phyloP scores from a whole-genome alignment of 2,797 vertebrate species.

The Tiaroga cobitis region DNA sequence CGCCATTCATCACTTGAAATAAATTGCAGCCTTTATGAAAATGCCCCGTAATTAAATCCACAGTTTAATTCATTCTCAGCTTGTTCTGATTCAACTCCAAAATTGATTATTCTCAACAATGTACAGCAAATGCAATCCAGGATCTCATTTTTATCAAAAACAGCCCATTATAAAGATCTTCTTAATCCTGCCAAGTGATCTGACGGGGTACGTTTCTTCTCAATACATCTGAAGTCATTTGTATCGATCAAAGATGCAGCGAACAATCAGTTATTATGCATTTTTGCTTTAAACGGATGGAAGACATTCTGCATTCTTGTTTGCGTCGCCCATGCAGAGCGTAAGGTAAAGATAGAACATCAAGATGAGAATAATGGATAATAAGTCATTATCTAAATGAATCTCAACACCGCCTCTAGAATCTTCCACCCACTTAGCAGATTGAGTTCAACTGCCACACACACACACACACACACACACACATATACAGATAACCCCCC shows the following conservation, averaged over 20 bases:
- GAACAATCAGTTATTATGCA: not conserved
- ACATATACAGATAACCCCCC: not conserved
- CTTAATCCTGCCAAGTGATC: constrained; percentile 4
- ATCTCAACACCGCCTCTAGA: constrained; percentile 50
- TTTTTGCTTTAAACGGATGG: not conserved
- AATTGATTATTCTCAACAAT: constrained; percentile 8
- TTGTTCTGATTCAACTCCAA: not conserved
- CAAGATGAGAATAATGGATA: constrained; percentile 9
- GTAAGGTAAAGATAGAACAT: constrained; percentile 11
- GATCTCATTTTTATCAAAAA: constrained; percentile 6
- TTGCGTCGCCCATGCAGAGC: not conserved
- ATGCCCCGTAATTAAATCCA: constrained; percentile 29
- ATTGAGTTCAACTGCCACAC: constrained; percentile 55
- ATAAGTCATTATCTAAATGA: constrained; percentile 56
- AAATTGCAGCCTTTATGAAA: constrained; percentile 36
- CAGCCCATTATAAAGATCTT: constrained; percentile 8
- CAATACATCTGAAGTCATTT: constrained; percentile 33
- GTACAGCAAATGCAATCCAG: constrained; percentile 1
- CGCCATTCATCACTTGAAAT: constrained; percentile 10
- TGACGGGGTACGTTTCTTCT: not conserved
- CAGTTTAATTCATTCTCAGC: constrained; percentile 15
- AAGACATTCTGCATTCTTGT: constrained; percentile 19
- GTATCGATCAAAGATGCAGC: constrained; percentile 27
- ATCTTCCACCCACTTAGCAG: constrained; percentile 57
- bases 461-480: constrained; percentile 47